A percentile compares a stretch with the other conserved stretches of the same genome.
Conservation (phyloP, 2,797 vertebrate species). For the Aulostomus chinensis region DNA sequence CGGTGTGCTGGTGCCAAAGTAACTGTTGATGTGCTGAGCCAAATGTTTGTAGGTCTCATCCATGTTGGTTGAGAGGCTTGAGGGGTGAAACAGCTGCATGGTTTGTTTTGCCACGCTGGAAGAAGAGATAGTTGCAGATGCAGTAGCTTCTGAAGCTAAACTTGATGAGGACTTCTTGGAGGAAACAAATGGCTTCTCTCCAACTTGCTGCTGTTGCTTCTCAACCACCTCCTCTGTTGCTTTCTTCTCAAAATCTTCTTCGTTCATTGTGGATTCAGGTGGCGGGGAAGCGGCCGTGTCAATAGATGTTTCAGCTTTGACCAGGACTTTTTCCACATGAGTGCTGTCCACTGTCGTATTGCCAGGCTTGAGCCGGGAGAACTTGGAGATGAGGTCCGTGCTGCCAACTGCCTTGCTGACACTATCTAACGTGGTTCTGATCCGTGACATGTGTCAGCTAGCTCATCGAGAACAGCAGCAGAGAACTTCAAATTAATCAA, state of each 20-base stretch:
- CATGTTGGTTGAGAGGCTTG: slow-evolving; percentile 84
- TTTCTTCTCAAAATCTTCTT: slow-evolving; percentile 52
- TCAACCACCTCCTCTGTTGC: slow-evolving; percentile 7
- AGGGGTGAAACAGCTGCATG: slow-evolving; percentile 82
- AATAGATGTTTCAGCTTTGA: slow-evolving; percentile 40
- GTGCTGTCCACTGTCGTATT: slow-evolving; percentile 42
- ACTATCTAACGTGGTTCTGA: slow-evolving; percentile 90
- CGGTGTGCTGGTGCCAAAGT: slow-evolving; percentile 78
- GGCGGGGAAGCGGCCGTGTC: neutral
- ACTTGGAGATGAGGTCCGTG: slow-evolving; percentile 87
- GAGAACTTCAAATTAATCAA: slow-evolving; percentile 5
- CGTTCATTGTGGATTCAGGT: slow-evolving; percentile 45
- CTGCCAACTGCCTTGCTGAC: slow-evolving; percentile 92
- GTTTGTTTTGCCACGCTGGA: slow-evolving; percentile 71
- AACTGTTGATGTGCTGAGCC: slow-evolving; percentile 89
- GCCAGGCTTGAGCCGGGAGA: slow-evolving; percentile 85
- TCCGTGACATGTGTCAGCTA: slow-evolving; percentile 88
- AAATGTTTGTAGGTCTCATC: slow-evolving; percentile 90
- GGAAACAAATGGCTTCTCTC: slow-evolving; percentile 59
- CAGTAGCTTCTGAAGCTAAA: slow-evolving; percentile 11
- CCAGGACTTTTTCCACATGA: slow-evolving; percentile 36
- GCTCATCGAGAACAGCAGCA: slow-evolving; percentile 22
- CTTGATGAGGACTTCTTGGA: slow-evolving; percentile 27
- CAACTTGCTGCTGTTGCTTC: slow-evolving; percentile 19
- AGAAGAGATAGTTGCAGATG: slow-evolving; percentile 21